phyloP scores from a whole-genome alignment of 2,113 vertebrate species.

The Spheniscus mendiculus region DNA sequence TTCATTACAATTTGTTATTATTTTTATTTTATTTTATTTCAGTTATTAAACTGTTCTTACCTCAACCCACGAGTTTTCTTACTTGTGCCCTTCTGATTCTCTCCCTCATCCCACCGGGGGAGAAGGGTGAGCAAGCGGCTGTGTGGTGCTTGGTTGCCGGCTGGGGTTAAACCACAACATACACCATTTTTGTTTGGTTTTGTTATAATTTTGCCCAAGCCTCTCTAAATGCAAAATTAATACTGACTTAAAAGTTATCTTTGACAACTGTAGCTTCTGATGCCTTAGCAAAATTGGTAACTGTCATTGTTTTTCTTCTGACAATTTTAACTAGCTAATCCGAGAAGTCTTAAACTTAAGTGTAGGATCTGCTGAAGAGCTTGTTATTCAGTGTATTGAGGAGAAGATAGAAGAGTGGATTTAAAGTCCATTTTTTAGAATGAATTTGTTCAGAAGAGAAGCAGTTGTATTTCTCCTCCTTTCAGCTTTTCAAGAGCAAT shows the following conservation, averaged over 20 bases:
- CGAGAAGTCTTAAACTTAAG: background rate
- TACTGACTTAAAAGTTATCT: background rate
- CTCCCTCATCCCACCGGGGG: no score
- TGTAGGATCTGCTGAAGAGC: background rate
- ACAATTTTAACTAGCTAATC: background rate
- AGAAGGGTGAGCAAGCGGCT: no score
- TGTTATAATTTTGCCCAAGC: background rate
- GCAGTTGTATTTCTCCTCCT: background rate
- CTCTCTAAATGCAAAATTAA: background rate
- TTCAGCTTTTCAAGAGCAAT: background rate
- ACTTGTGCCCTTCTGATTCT: no score
- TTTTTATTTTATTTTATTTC: no score
- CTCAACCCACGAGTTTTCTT: no score
- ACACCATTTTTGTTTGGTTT: background rate
- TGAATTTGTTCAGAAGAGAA: background rate
- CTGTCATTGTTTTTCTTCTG: background rate
- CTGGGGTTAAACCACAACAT: no score
- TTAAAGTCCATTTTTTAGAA: background rate
- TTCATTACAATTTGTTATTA: no score
- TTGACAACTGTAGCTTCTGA: background rate
- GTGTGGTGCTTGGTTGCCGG: no score
- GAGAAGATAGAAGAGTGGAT: background rate
- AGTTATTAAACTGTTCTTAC: no score
- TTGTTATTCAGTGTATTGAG: background rate
- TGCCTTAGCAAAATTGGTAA: background rate